Base-by-base conservation (phyloP, 2,888 invertebrate species). In the Cosmia pyralina region DNA sequence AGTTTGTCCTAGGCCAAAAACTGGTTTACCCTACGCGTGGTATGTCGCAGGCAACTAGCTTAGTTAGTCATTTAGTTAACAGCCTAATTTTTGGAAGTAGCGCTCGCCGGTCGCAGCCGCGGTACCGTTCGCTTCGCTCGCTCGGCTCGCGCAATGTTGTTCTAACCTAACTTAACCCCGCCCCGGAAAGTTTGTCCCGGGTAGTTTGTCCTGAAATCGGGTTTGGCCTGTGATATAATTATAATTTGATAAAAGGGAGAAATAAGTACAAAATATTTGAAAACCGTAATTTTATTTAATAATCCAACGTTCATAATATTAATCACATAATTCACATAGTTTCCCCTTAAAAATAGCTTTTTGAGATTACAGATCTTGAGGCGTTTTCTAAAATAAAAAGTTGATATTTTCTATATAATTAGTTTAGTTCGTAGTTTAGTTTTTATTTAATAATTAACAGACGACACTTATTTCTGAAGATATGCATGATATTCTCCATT, bases 251-350 rank as follows among this genome's bases (percentile, higher is more conserved):
- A 11, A 17, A n/a, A 41, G 15, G 22, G 19, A 48, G 15, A 66
- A 75, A 85, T 72, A 79, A 83, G 5, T 52, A 70, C 62, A 75
- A 48, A 52, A 10, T 1, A 48, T 55, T 72, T 80, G 85, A 85
- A 90, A 90, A 90, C 81, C 85, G 84, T 90, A 90, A 89, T 64
- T 90, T 90, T 89, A 89, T 90, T 87, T 83, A 87, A 87, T 87
- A 79, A 84, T 86, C 79, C 87, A 90, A 90, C 90, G 67, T 87
- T 89, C 79, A 86, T 90, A 87, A 89, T 87, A 87, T 66, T 85
- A 85, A 77, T 90, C 82, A 89, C 83, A 85, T 83, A 87, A 82
- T 84, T 86, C 74, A 83, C 73, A 84, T 85, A 81, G 58, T 81
- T 85, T 78, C 69, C 48, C 76, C 77, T 76, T 84, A 86, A 65